Base-by-base conservation (phyloP, 1,140 invertebrate genomes). In the Drusus annulatus region DNA sequence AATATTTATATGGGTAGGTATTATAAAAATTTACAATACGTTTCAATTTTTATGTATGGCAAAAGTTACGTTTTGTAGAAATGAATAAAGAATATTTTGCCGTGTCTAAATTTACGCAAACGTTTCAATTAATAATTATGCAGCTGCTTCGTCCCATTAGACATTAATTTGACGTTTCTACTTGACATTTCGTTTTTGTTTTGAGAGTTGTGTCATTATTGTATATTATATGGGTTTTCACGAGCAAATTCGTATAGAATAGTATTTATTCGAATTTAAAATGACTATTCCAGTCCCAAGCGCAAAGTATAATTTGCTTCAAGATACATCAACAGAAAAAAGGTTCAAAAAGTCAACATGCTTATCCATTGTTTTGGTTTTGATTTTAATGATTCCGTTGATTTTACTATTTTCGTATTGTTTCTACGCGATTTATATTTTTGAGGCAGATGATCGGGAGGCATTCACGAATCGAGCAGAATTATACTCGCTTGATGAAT, bases 401-500 rank as follows among this genome's bases (percentile, higher is more conserved):
- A 51, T 77, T 10, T 23, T 62, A 13, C 54, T 78, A 8, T 81
- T 81, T 17, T 1, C 17, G 13, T 51, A 71, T 21, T 60, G 73
- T 60, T 81, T 78, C 50, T 62, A 71, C 15, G 52, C 50, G 7
- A 71, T 77, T 16, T 13, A 71, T 19, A 51, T 56, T 31, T 54
- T 58, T 28, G 50, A 36, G 16, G 45, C 15, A 16, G 31, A 60
- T 4, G 50, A 78, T 63, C 17, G 16, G 15, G 36, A 76, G 15
- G n/a, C 21, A 19, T 65, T 28, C 19, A 52, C 31, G 19, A 68
- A 25, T 62, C 78, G 78, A 6, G 68, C 78, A 17, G 68, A 79
- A 52, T 51, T 79, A 23, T 79, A 79, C 23, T 79, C 78, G 16
- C 17, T 79, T n/a, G 78, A 79, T 50, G 52, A 79, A 74, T 73